These are phyloP conservation scores for Aethes cnicana DNA, from an alignment of 2,888 invertebrate species.

Conservation along the genomic window DNA sequence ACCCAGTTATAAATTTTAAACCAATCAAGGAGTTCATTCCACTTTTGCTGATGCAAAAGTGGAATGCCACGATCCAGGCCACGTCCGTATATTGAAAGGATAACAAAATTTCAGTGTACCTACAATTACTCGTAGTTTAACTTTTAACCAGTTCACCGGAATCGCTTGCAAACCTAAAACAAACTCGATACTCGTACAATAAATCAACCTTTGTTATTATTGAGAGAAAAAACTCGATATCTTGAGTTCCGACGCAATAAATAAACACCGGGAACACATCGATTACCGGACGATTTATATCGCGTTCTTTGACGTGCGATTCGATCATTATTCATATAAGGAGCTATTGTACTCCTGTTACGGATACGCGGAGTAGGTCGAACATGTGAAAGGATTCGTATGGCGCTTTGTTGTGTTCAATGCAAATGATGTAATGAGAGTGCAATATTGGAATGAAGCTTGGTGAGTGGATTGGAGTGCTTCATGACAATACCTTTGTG, in stretches of 20 bases:
- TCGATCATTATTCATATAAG: constrained; percentile 68
- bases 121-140: constrained; percentile 19
- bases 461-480: not conserved
- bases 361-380: constrained; percentile 3
- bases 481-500: constrained; percentile 7
- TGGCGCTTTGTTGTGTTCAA: constrained; percentile 5
- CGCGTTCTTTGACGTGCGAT: constrained; percentile 61
- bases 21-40: constrained; percentile 12
- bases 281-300: constrained; percentile 80
- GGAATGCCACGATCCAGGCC: not conserved
- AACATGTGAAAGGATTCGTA: constrained; percentile 9
- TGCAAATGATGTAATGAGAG: constrained; percentile 21
- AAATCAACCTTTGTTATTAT: constrained; percentile 74
- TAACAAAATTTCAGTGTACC: constrained; percentile 26
- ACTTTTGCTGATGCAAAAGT: too few species aligned
- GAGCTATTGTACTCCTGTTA: constrained; percentile 50
- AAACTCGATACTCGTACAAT: constrained; percentile 43
- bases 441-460: constrained; percentile 4
- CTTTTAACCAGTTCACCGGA: constrained; percentile 10
- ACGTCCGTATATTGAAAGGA: constrained; percentile 13
- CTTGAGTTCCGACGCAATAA: constrained; percentile 61
- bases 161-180: constrained; percentile 9
- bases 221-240: constrained; percentile 64
- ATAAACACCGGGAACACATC: constrained; percentile 70
- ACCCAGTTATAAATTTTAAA: not conserved